Evolutionary conservation across 2,797 vertebrate genomes (phyloP).

Genomic region (Carduelis carduelis): DNA sequence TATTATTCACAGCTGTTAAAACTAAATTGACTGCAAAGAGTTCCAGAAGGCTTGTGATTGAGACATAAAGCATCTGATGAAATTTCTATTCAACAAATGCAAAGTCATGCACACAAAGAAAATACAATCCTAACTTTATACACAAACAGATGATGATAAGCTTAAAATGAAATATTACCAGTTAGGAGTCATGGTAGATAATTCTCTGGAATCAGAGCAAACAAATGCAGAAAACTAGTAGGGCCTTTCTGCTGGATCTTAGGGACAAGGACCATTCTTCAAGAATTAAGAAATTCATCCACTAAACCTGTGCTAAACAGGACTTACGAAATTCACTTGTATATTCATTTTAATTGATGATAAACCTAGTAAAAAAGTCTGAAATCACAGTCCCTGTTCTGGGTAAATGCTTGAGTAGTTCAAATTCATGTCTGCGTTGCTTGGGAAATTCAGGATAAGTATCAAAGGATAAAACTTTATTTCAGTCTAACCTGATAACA

Average conservation of each 20-base stretch:
- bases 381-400: neutral
- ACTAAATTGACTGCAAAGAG: neutral
- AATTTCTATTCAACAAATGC: constrained; percentile 8
- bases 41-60: neutral
- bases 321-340: neutral
- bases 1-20: neutral
- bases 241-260: neutral
- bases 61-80: neutral
- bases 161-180: neutral
- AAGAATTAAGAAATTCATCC: neutral
- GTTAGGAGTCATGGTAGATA: neutral
- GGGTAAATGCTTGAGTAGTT: neutral
- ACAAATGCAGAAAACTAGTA: neutral
- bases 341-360: neutral
- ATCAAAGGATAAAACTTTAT: neutral
- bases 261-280: neutral
- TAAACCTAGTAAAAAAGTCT: neutral
- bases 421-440: neutral
- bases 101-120: neutral
- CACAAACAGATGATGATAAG: neutral
- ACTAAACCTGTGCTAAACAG: neutral
- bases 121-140: neutral
- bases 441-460: neutral
- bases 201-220: neutral
- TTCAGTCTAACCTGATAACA: neutral